phyloP scores from a whole-genome alignment of 2,113 vertebrate species.

The Sturnus vulgaris region DNA sequence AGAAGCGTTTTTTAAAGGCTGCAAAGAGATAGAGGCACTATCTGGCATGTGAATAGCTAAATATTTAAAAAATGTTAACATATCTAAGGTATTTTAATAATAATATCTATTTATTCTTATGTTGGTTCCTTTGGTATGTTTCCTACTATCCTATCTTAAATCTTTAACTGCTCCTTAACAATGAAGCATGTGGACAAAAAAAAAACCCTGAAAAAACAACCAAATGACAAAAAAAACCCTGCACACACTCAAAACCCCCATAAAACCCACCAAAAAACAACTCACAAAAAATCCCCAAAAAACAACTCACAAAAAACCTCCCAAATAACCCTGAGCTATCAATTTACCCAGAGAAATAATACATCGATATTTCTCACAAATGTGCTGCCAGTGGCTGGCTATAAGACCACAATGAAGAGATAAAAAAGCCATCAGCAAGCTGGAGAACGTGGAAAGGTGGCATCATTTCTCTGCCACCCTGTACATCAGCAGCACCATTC shows the following conservation, averaged over 20 bases:
- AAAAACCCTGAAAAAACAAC: not conserved
- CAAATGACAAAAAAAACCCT: not conserved
- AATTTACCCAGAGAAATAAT: not conserved
- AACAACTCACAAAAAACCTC: no score
- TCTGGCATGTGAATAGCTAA: not conserved
- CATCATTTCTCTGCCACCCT: not conserved
- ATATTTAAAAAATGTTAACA: not conserved
- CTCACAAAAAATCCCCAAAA: no score
- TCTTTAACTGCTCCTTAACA: not conserved
- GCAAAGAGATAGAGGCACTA: not conserved
- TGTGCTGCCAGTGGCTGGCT: not conserved
- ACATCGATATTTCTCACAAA: not conserved
- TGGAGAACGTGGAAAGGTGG: not conserved
- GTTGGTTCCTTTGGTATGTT: not conserved
- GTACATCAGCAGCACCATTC: not conserved
- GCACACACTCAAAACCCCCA: no score
- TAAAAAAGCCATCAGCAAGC: not conserved
- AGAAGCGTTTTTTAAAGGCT: not conserved
- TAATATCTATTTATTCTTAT: not conserved
- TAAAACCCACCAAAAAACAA: no score
- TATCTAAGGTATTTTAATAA: no score
- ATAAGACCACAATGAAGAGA: not conserved
- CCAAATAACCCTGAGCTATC: not conserved
- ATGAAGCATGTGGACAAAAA: rapidly evolving
- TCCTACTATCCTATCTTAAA: not conserved